These are phyloP conservation scores for Arrhopalites spinosus DNA, from an alignment of 2,888 invertebrate species.

Conservation along the genomic window DNA sequence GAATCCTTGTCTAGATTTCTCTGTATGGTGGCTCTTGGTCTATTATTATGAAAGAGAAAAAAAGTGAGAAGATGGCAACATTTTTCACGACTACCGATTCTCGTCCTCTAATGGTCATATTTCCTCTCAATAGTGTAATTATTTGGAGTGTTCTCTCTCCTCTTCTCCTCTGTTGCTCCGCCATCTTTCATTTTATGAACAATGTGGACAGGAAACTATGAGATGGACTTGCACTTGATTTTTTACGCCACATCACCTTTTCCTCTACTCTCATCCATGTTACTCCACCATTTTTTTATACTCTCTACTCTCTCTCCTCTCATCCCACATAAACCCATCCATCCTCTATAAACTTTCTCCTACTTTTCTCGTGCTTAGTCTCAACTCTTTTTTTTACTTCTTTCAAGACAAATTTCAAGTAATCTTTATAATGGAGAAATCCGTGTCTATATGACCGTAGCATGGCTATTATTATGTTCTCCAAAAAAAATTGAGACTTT, in stretches of 20 bases:
- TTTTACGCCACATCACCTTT: too few relatives aligned
- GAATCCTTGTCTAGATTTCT: neutral
- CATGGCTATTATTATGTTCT: neutral
- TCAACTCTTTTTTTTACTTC: neutral
- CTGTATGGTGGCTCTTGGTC: neutral
- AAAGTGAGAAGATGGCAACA: neutral
- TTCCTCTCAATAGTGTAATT: neutral
- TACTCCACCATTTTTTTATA: too few relatives aligned
- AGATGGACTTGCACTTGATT: too few relatives aligned
- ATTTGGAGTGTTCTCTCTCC: slow-evolving; percentile 7
- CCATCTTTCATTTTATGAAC: too few relatives aligned
- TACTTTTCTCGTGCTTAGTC: neutral
- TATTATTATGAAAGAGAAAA: neutral
- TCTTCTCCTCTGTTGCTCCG: neutral
- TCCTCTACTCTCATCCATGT: too few relatives aligned
- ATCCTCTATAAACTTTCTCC: neutral
- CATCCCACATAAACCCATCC: too few relatives aligned
- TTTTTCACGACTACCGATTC: neutral
- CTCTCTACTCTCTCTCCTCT: too few relatives aligned
- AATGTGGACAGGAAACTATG: too few relatives aligned
- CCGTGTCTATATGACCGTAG: neutral
- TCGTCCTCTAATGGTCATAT: neutral
- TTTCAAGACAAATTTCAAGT: too few relatives aligned
- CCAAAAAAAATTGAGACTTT: too few relatives aligned
- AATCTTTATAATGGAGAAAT: neutral